Evolutionary conservation across 2,888 invertebrate species (phyloP).

Genomic region (Euproctis similis): DNA sequence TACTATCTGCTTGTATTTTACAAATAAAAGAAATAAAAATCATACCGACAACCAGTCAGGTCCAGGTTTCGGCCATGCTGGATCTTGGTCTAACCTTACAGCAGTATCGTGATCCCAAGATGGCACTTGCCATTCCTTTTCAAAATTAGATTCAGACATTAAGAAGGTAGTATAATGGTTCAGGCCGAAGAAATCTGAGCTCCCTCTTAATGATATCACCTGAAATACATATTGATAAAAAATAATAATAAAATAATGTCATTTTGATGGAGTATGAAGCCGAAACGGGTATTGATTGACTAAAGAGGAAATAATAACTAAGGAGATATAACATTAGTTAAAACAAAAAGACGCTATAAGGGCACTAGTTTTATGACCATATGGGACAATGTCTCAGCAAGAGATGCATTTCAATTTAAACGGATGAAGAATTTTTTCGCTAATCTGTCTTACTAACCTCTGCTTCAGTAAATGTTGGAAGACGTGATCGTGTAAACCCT

Average conservation of each 20-base stretch:
- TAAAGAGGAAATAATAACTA: no score
- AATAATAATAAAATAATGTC: not conserved
- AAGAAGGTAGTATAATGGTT: constrained; percentile 74
- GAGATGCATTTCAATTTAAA: no score
- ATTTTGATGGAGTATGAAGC: not conserved
- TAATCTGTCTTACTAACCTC: constrained; percentile 63
- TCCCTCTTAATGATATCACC: constrained; percentile 50
- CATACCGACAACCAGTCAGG: constrained; percentile 56
- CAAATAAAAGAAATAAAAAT: no score
- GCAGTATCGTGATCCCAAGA: constrained; percentile 55
- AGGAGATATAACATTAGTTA: no score
- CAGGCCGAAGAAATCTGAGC: constrained; percentile 76
- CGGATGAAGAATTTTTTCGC: no score
- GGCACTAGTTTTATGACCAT: no score
- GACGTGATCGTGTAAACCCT: constrained; percentile 62
- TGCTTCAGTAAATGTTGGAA: constrained; percentile 60
- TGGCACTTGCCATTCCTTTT: constrained; percentile 39
- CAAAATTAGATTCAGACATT: constrained; percentile 48
- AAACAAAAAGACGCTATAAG: no score
- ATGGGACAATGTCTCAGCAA: no score
- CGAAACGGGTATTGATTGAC: no score
- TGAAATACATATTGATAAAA: constrained; percentile 17
- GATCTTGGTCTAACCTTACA: constrained; percentile 43
- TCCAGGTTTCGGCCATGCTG: constrained; percentile 55
- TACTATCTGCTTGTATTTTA: no score